phyloP scores from a whole-genome alignment of 1,140 invertebrate species.

The Dufourea novaeangliae region DNA sequence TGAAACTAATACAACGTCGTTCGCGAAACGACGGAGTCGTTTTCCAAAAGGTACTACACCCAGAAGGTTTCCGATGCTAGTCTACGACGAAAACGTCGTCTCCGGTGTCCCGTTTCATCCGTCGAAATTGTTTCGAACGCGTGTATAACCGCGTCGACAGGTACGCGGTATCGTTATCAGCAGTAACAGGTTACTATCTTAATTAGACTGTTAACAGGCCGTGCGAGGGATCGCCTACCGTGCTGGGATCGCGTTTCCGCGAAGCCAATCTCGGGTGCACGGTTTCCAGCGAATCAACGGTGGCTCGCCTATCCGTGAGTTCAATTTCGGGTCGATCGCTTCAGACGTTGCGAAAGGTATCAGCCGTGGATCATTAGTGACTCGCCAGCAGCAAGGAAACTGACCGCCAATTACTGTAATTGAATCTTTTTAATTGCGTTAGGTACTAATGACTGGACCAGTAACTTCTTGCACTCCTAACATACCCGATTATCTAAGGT shows the following conservation, averaged over 20 bases:
- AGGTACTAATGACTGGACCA: no score
- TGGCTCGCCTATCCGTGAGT: background rate
- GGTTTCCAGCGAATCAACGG: slow-evolving; percentile 23
- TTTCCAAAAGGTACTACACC: slow-evolving; percentile 21
- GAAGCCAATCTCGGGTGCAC: slow-evolving; percentile 45
- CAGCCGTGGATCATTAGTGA: background rate
- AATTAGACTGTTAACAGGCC: slow-evolving; percentile 46
- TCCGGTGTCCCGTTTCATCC: slow-evolving; percentile 32
- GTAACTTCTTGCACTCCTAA: no score
- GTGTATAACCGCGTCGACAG: background rate
- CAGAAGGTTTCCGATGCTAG: background rate
- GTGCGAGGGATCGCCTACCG: slow-evolving; percentile 21
- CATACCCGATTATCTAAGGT: no score
- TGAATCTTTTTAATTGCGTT: background rate
- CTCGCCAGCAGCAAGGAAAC: background rate
- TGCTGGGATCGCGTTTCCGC: slow-evolving; percentile 42
- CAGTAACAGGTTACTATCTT: slow-evolving; percentile 38
- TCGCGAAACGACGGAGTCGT: background rate
- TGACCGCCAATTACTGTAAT: no score
- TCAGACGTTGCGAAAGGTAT: background rate
- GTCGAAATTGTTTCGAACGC: slow-evolving; percentile 22
- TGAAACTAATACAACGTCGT: background rate
- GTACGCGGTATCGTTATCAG: slow-evolving; percentile 26
- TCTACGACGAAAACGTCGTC: background rate
- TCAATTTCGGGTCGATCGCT: slow-evolving; percentile 36